phyloP scores from a whole-genome alignment of 2,113 vertebrate genomes.

The Mustelus asterias region DNA sequence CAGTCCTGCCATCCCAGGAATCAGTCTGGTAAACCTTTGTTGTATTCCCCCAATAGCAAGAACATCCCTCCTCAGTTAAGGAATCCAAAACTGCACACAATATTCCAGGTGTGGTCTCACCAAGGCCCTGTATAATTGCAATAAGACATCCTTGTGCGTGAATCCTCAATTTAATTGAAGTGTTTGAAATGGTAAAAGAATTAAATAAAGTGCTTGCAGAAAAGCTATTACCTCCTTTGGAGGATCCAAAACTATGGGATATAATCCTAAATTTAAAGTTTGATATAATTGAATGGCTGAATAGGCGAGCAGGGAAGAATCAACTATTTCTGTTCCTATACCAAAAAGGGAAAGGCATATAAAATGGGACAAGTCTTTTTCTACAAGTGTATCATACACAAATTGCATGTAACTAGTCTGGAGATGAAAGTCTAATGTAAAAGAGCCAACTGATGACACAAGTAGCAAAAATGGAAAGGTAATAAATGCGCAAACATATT shows the following conservation, averaged over 20 bases:
- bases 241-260: background rate
- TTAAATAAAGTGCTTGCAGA: background rate
- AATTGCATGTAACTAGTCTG: background rate
- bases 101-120: too few relatives aligned
- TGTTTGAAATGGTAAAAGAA: background rate
- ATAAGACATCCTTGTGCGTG: too few relatives aligned
- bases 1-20: too few relatives aligned
- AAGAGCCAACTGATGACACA: background rate
- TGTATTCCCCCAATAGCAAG: too few relatives aligned
- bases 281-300: background rate
- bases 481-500: background rate
- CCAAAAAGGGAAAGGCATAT: background rate
- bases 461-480: conserved; percentile 2
- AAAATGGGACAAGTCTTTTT: background rate
- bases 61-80: too few relatives aligned
- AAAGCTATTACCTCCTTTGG: background rate
- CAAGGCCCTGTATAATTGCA: too few relatives aligned
- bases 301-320: background rate
- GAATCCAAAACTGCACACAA: too few relatives aligned
- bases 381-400: background rate
- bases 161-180: background rate
- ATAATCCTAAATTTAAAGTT: background rate
- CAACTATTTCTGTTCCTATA: background rate
- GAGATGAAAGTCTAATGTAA: background rate
- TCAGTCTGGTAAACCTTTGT: too few relatives aligned